Evolutionary conservation across 2,797 vertebrate genomes (phyloP).

Genomic region (Amphiprion clarkii): DNA sequence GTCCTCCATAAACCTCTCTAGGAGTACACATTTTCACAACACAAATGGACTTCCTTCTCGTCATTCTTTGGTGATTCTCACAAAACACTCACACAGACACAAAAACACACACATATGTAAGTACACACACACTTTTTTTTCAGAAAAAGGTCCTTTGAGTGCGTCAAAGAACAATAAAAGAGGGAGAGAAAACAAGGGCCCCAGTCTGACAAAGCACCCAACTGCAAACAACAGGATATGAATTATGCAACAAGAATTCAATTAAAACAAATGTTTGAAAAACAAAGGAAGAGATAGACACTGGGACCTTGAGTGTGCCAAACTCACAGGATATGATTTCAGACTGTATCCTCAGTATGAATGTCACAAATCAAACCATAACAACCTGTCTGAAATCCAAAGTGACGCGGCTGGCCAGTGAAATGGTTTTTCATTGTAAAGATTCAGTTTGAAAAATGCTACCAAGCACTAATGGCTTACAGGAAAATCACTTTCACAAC

Average conservation of each 20-base stretch:
- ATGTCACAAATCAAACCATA: constrained; percentile 57
- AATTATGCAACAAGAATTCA: constrained; percentile 87
- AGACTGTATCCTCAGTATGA: constrained; percentile 60
- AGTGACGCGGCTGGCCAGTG: background rate
- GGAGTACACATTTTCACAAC: constrained; percentile 75
- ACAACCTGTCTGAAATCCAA: constrained; percentile 20
- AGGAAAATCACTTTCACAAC: background rate
- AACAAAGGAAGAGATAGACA: constrained; percentile 82
- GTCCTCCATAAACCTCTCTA: constrained; percentile 72
- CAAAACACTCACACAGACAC: constrained; percentile 46
- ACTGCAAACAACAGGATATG: constrained; percentile 87
- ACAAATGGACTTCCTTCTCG: constrained; percentile 84
- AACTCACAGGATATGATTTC: constrained; percentile 79
- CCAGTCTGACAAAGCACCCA: constrained; percentile 76
- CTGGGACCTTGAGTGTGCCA: constrained; percentile 68
- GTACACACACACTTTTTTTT: constrained; percentile 50
- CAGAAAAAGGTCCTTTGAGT: constrained; percentile 78
- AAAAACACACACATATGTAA: constrained; percentile 38
- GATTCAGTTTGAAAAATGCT: background rate
- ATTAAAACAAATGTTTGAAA: constrained; percentile 83
- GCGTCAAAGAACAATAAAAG: constrained; percentile 85
- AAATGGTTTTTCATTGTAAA: background rate
- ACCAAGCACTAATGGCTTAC: background rate
- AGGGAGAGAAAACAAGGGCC: constrained; percentile 76
- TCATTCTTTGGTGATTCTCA: constrained; percentile 79